Conservation (phyloP, 2,797 vertebrate species). For the Hydrocynus forskahlii region DNA sequence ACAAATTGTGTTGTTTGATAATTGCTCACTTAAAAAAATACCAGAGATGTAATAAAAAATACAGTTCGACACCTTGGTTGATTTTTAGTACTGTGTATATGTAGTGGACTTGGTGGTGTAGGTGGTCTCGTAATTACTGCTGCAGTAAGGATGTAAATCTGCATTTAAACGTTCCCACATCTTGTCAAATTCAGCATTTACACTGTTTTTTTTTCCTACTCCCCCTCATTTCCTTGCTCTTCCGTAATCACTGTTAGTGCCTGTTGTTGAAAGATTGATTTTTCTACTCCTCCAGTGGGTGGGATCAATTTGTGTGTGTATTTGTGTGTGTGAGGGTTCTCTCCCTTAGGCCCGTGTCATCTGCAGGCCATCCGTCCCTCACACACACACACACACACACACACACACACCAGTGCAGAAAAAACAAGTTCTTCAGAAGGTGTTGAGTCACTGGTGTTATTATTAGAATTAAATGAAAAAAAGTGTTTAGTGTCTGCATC, state of each 20-base stretch:
- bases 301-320: slow-evolving; percentile 16
- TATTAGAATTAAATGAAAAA: slow-evolving; percentile 39
- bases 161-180: background rate
- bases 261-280: slow-evolving; percentile 28
- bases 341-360: slow-evolving; percentile 23
- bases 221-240: slow-evolving; percentile 25
- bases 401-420: slow-evolving; percentile 1
- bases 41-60: too few species aligned
- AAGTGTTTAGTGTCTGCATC: slow-evolving; percentile 26
- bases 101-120: background rate
- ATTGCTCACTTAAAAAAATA: too few species aligned
- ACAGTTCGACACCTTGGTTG: too few species aligned
- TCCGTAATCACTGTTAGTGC: slow-evolving; percentile 33
- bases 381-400: background rate
- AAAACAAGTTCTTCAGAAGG: slow-evolving; percentile 23
- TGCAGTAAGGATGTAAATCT: background rate
- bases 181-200: background rate
- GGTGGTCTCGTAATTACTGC: too few species aligned
- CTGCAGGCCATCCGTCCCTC: slow-evolving; percentile 6
- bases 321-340: slow-evolving; percentile 43
- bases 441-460: slow-evolving; percentile 45
- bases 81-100: too few species aligned
- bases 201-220: background rate
- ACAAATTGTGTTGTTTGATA: too few species aligned
- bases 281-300: background rate